Evolutionary conservation across 37 sponge, comb jelly and placozoan genomes (phyloP).

Genomic region (Oscarella lobularis): DNA sequence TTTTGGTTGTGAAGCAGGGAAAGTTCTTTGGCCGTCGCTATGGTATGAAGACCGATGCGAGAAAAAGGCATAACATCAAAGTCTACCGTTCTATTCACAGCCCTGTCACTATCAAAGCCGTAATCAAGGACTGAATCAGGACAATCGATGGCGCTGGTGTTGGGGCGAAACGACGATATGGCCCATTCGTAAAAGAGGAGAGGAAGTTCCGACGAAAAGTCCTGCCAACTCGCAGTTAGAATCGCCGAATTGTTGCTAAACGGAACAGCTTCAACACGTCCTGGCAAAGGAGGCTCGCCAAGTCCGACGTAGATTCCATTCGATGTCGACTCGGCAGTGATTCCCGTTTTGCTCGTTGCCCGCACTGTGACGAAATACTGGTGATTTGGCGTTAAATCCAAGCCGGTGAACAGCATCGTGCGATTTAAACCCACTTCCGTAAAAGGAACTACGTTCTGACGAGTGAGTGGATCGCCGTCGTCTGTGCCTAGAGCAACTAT

Average conservation of each 20-base stretch:
- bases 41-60: constrained; percentile 18
- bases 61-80: constrained; percentile 18
- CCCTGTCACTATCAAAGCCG: neutral
- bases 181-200: constrained; percentile 64
- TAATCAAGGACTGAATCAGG: neutral
- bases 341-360: constrained; percentile 50
- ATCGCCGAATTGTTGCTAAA: constrained; percentile 27
- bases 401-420: constrained; percentile 20
- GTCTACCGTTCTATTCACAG: too few species aligned
- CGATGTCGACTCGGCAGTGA: constrained; percentile 41
- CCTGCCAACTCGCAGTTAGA: constrained; percentile 36
- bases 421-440: constrained; percentile 36
- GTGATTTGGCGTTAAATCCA: constrained; percentile 35
- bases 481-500: constrained; percentile 62
- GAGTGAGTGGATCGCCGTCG: constrained; percentile 33
- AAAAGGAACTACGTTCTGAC: constrained; percentile 56
- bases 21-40: constrained; percentile 5
- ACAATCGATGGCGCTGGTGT: constrained; percentile 3
- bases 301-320: constrained; percentile 59
- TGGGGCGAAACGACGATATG: constrained; percentile 10
- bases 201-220: constrained; percentile 54
- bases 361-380: constrained; percentile 70
- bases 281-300: constrained; percentile 17
- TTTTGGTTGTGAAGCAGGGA: constrained; percentile 26
- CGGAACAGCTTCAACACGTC: constrained; percentile 15